Base-by-base conservation (phyloP, 2,888 invertebrate genomes). In the Cinara cedri region DNA sequence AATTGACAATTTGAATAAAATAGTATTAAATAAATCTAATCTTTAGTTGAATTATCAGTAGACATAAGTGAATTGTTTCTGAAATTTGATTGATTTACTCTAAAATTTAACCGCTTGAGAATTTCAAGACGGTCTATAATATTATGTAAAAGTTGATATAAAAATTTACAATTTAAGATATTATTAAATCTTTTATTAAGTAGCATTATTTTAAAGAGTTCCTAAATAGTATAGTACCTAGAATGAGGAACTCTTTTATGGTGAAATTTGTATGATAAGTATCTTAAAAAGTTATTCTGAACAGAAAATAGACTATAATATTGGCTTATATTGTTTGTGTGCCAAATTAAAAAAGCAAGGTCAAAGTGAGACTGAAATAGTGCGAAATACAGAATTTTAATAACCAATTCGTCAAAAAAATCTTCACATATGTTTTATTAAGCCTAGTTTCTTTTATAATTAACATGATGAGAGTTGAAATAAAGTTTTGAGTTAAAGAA, bases 81-180 rank as follows among this genome's bases (percentile, higher is more conserved):
- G 14, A 14, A 62, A 34, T 13, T 62, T 34, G 34, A 34, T n/a
- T 16, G 10, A n/a, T 34, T 34, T n/a, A 16, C 34, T n/a, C 1
- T 34, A 16, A 34, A 62, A 34, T 62, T n/a, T 9, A 62, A 1
- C 1, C 16, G 8, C 60, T 26, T 8, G 16, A 60, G 16, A 16
- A 26, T 13, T 49, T 49, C 49, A 14, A 16, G 3, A 14, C 49
- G 14, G 1, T 49, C 49, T n/a, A n/a, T n/a, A n/a, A n/a, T n/a
- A n/a, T n/a, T n/a, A n/a, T n/a, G n/a, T n/a, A n/a, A n/a, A n/a
- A n/a, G n/a, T n/a, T n/a, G n/a, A n/a, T n/a, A 49, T 4, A 14
- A 60, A 60, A 62, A 62, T 57, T 24, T 57, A 14, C 10, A 24
- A 57, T 57, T 57, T 60, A 26, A 60, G 16, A 60, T 60, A 34